Evolutionary conservation across 2,888 invertebrate genomes (phyloP).

Genomic region (Catotricha subobsoleta): DNA sequence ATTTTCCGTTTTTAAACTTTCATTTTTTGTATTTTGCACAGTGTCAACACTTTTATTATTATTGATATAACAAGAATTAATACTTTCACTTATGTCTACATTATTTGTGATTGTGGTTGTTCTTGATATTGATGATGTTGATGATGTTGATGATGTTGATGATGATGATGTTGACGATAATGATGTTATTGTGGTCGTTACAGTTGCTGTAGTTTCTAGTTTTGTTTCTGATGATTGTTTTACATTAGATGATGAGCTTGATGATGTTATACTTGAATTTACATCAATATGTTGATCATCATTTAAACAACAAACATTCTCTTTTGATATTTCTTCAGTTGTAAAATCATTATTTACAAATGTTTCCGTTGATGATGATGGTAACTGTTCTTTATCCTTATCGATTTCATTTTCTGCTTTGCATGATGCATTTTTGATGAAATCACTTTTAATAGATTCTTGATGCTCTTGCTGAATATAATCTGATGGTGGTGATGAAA

Average conservation of each 20-base stretch:
- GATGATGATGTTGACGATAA: slow-evolving; percentile 4
- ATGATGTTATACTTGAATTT: not conserved
- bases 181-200: slow-evolving; percentile 2
- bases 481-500: too few species aligned
- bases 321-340: not conserved
- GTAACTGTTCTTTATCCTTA: not conserved
- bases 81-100: slow-evolving; percentile 1
- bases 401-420: not conserved
- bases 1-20: not conserved
- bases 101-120: slow-evolving; percentile 1
- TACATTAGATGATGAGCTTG: too few species aligned
- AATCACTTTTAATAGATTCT: too few species aligned
- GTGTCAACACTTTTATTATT: not conserved
- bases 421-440: not conserved
- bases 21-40: not conserved
- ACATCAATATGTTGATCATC: not conserved
- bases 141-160: not conserved
- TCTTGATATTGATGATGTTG: slow-evolving; percentile 3
- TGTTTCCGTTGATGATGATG: slow-evolving; percentile 4
- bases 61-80: not conserved
- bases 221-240: slow-evolving; percentile 6
- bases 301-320: not conserved
- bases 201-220: slow-evolving; percentile 6
- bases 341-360: not conserved
- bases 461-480: too few species aligned